Evolutionary conservation across 2,888 invertebrate genomes (phyloP).

Genomic region (Pegoplata infirma): DNA sequence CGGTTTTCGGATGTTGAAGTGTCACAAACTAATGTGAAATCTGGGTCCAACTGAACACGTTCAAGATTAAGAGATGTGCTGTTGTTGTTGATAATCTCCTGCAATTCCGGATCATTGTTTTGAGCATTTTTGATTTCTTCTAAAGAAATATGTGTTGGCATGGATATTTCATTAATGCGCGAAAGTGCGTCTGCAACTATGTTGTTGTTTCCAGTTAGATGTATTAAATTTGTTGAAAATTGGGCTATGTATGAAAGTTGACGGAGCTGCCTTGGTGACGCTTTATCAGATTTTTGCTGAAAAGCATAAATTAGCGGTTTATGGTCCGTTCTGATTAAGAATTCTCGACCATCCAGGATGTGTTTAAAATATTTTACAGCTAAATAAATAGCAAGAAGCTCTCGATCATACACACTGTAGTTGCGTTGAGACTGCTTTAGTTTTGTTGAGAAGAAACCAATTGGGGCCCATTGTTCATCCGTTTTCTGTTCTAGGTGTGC

Average conservation of each 20-base stretch:
- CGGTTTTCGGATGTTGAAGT: neutral
- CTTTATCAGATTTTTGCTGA: conserved; percentile 66
- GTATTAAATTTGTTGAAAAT: conserved; percentile 50
- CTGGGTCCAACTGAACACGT: neutral
- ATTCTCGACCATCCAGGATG: conserved; percentile 42
- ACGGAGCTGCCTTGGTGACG: conserved; percentile 30
- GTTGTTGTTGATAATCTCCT: neutral
- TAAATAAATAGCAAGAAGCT: conserved; percentile 43
- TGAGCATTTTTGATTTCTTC: conserved; percentile 22
- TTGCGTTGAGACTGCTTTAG: no score
- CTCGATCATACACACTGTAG: conserved; percentile 57
- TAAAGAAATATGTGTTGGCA: neutral
- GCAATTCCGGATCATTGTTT: conserved; percentile 37
- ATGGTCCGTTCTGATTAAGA: conserved; percentile 60
- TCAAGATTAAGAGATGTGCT: neutral
- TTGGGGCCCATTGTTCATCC: no score
- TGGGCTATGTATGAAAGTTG: conserved; percentile 23
- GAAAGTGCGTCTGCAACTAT: conserved; percentile 55
- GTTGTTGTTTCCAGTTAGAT: conserved; percentile 51
- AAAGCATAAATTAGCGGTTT: conserved; percentile 64
- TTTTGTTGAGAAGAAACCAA: no score
- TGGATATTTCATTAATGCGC: conserved; percentile 34
- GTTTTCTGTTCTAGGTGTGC: no score
- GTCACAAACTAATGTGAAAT: conserved; percentile 4
- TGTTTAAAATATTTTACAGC: conserved; percentile 32